These are phyloP conservation scores for Eidolon helvum DNA, from an alignment of 2,113 vertebrate species.

Conservation along the genomic window DNA sequence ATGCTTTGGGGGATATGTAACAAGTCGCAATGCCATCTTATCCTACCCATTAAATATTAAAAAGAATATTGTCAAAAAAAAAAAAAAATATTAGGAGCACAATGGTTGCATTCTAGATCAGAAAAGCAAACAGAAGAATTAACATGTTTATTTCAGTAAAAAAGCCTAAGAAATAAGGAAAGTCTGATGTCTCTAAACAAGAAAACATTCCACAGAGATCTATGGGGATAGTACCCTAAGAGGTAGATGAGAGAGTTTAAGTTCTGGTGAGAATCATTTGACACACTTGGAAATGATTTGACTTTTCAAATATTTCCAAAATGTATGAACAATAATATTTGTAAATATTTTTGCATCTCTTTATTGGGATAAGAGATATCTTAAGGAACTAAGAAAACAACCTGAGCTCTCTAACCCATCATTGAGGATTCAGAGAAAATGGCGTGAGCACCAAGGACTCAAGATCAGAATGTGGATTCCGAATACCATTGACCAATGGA, in stretches of 20 bases:
- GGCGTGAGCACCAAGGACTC: not conserved
- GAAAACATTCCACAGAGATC: not conserved
- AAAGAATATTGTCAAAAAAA: not conserved
- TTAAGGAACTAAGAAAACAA: not conserved
- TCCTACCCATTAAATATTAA: not conserved
- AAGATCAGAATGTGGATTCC: not conserved
- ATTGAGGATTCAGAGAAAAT: not conserved
- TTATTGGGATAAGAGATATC: not conserved
- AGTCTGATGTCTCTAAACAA: not conserved
- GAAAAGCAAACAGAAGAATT: not conserved
- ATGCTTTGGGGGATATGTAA: not conserved
- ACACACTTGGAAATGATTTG: not conserved
- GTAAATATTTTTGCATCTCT: conserved; percentile 9
- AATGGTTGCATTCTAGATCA: not conserved
- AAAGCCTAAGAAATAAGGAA: not conserved
- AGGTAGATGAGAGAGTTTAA: not conserved
- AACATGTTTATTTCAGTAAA: not conserved
- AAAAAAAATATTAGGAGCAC: not conserved
- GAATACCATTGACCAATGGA: not conserved
- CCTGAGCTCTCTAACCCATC: not conserved
- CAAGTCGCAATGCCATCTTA: not conserved
- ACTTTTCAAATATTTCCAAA: conserved; percentile 5
- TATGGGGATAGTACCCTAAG: not conserved
- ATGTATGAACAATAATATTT: not conserved
- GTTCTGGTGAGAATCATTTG: not conserved